These are phyloP conservation scores for Drosophila pseudotalamancana DNA, from an alignment of 2,888 invertebrate genomes.

Conservation along the genomic window DNA sequence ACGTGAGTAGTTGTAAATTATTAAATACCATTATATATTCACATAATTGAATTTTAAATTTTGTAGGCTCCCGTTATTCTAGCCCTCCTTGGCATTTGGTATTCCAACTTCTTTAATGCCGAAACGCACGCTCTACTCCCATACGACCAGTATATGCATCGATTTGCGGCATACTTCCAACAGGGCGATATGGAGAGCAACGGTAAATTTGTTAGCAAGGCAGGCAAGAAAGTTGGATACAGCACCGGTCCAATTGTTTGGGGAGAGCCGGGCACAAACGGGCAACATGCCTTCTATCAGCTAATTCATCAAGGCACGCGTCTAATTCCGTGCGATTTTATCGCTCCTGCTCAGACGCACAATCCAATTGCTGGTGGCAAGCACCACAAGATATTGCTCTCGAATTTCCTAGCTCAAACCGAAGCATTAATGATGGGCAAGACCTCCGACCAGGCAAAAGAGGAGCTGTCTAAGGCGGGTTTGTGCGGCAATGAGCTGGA, in stretches of 20 bases:
- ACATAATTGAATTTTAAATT: constrained; percentile 23
- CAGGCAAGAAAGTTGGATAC: constrained; percentile 84
- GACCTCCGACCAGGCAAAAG: constrained; percentile 87
- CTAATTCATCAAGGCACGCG: constrained; percentile 95
- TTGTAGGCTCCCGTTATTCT: constrained; percentile 95
- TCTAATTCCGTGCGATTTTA: constrained; percentile 98
- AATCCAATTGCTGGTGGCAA: constrained; percentile 92
- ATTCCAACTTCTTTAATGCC: constrained; percentile 96
- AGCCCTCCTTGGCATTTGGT: constrained; percentile 97
- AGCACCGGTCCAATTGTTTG: constrained; percentile 84
- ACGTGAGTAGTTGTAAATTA: constrained; percentile 86
- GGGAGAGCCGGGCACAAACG: constrained; percentile 99
- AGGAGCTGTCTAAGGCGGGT: constrained; percentile 92
- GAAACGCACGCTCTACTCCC: constrained; percentile 98
- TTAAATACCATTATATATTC: not conserved
- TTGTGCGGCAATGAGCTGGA: constrained; percentile 89
- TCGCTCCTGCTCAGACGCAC: constrained; percentile 96
- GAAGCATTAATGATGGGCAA: constrained; percentile 97
- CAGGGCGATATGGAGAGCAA: constrained; percentile 99
- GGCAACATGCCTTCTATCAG: constrained; percentile 99
- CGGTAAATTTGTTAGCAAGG: constrained; percentile 95
- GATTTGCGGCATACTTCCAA: constrained; percentile 99
- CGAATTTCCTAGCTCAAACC: constrained; percentile 99
- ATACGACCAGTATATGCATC: constrained; percentile 99
- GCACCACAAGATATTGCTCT: constrained; percentile 97